These are phyloP conservation scores for Chalcis sispes DNA, from an alignment of 2,888 invertebrate species.

Conservation along the genomic window DNA sequence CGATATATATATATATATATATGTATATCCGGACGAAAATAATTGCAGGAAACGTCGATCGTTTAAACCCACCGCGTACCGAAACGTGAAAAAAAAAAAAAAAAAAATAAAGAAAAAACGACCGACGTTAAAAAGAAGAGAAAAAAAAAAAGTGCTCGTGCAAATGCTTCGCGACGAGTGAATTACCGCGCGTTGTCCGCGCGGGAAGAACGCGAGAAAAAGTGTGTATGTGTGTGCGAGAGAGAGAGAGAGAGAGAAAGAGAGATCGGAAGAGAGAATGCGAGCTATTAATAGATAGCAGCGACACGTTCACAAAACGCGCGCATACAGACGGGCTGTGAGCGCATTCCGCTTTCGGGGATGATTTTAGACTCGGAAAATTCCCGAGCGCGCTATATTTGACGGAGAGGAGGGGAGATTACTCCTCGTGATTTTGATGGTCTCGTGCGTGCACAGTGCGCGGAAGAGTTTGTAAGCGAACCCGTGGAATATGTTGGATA, in stretches of 20 bases:
- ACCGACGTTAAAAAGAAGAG: neutral
- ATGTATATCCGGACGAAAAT: slow-evolving; percentile 16
- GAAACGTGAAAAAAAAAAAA: neutral
- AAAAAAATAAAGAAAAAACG: neutral
- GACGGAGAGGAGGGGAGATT: no score
- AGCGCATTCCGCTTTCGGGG: no score
- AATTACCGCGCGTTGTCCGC: slow-evolving; percentile 18
- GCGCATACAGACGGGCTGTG: neutral
- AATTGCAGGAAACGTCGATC: slow-evolving; percentile 47
- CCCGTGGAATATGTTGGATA: no score
- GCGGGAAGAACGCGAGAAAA: neutral
- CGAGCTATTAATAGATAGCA: slow-evolving; percentile 35
- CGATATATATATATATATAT: neutral
- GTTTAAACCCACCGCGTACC: neutral
- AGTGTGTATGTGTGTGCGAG: neutral
- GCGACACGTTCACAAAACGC: neutral
- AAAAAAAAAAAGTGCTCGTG: no score
- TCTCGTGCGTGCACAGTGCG: no score
- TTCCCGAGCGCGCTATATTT: no score
- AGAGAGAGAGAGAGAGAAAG: slow-evolving; percentile 23
- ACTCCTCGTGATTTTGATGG: no score
- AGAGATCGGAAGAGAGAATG: neutral
- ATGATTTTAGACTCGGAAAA: no score
- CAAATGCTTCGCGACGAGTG: slow-evolving; percentile 28
- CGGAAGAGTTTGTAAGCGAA: no score